Base-by-base conservation (phyloP, 2,113 vertebrate genomes). In the Thamnophis sirtalis region DNA sequence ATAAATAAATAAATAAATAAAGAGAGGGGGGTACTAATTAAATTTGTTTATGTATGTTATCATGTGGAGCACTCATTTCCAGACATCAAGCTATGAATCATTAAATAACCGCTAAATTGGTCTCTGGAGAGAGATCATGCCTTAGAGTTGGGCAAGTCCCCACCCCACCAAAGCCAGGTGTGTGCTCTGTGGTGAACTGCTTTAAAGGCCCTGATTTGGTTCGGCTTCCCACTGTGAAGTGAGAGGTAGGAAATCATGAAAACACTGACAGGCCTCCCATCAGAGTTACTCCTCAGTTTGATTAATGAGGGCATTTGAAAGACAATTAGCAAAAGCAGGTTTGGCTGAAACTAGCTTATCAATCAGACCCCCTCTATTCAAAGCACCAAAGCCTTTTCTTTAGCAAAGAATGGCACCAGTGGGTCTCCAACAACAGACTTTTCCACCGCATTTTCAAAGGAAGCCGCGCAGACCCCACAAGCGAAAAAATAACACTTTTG, bases 251-350 rank as follows among this genome's bases (percentile, higher is more conserved):
- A 97, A 97, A 96, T 96, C 96, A 96, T 94, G 95, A 95, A 95
- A 96, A 95, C 95, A 90, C 94, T 98, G 98, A 98, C 98, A 98
- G 98, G 93, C 96, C 95, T 97, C 96, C 98, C 98, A 97, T 98
- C 98, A 98, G 95, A 95, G 89, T 95, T 96, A 91, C 96, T 97
- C 96, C 95, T 97, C 89, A 95, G 97, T 98, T 98, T 99, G 98
- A 99, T 99, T 99, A 98, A 99, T 99, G 98, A 99, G 98, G 98
- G 98, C 98, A 97, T 98, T 98, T 99, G 98, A 99, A 99, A 99
- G 98, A 99, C 98, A 99, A 99, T 99, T 99, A 99, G 98, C 97
- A 95, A 97, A 98, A 98, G 98, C 98, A 98, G 98, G 98, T 98
- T 98, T 98, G 98, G 98, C 98, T 98, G 98, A 98, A 98, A 98